Evolutionary conservation across 2,888 invertebrate species (phyloP), one percentile per base, ranked within the genome.

Genomic region (Microctonus hyperodae): DNA sequence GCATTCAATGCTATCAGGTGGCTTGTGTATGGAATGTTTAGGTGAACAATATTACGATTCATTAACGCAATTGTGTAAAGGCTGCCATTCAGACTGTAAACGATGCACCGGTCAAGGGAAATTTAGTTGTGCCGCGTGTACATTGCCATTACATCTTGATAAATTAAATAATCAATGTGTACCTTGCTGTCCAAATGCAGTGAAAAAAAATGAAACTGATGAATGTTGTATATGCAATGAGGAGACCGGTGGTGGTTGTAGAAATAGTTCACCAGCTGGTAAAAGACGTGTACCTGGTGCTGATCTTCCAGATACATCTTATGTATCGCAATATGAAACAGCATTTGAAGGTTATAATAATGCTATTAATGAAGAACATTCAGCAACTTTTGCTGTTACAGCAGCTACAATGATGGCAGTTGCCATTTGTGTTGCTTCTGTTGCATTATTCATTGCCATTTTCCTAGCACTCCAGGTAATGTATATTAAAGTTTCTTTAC

Each of bases 81-180:
- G 86, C 1, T 92, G 92, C 72, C 89, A 92, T 72, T 80, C 86
- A 0, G 87, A 89, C 5, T 92, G 92, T 75, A 87, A 88, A 65
- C 88, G 90, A 0, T 92, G 92, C 78, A 88, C 88, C 0, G 92
- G 91, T 0, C 89, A 90, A 0, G 91, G 91, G 0, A 89, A 88
- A 74, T 90, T 89, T 78, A 90, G 90, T 69, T 92, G 91, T 76
- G 86, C 88, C 20, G 87, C 88, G 1, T 92, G 92, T 76, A 87
- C 88, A 11, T 85, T 87, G 59, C 92, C 92, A 0, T 79, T 90
- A 48, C 88, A 89, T 77, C 81, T 91, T 70, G 91, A 92, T 79
- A 89, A 90, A 75, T 84, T 91, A 72, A 92, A 91, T 84, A 91
- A 90, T 77, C 91, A 91, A 80, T 93, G 92, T 78, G 91, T 92